Evolutionary conservation across 2,113 vertebrate species (phyloP), one percentile per base, ranked within the genome.

Genomic region (Craseonycteris thonglongyai): DNA sequence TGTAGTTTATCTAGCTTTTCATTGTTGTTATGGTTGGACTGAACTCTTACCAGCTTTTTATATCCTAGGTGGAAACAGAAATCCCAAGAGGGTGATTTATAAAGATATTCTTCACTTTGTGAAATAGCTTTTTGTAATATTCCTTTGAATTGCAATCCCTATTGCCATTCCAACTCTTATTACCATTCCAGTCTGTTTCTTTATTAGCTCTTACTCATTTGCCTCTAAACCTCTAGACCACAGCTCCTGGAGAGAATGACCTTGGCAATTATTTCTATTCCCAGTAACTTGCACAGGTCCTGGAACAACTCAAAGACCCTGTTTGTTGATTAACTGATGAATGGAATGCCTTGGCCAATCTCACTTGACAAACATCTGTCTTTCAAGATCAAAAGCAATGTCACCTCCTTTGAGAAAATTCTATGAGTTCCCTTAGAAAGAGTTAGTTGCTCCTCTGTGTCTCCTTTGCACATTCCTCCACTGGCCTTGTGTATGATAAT

Each of bases 311-410:
- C 28, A 92, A 78, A 91, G 58, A 88, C 6, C 30, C 21, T 85
- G 12, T 75, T 84, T 92, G 33, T 91, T 96, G 86, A 74, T 71
- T 69, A 82, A 81, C 26, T 71, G 30, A 56, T 91, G 89, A 91
- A 68, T 84, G 56, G 40, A 81, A 76, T 85, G 38, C n/a, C 49
- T 61, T 91, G 86, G 58, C 56, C 47, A 93, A 6, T 84, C 49
- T 82, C 40, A 56, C 7, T 42, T 91, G 24, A 82, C 58, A 91
- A 76, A 84, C 24, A 33, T n/a, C 40, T 58, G 12, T 86, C 65
- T 83, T 96, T 86, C 33, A 92, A 95, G 80, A 88, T 35, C 66
- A 38, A 83, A 93, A 95, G 33, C 21, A 72, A 47, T 85, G 47
- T 30, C 18, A 66, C 8, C 42, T 95, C 54, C 40, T 95, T 38